Base-by-base conservation (phyloP, 2,888 invertebrate species). In the Athetis lepigone region DNA sequence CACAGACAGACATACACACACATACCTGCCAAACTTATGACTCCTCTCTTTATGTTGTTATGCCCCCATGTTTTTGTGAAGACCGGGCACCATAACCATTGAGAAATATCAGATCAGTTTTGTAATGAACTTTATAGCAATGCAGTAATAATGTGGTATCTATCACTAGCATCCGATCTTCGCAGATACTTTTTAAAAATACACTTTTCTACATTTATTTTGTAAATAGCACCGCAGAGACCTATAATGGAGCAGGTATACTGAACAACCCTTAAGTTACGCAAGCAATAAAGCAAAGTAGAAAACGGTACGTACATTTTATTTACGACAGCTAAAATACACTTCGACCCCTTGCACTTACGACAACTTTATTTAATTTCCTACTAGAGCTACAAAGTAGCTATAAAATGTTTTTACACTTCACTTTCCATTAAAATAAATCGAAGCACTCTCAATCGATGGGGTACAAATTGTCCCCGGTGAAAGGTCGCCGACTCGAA, bases 381-480 rank as follows among this genome's bases (percentile, higher is more conserved):
- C 45, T 54, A 36, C 56, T 57, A 49, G 47, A 27, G 23, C 56
- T 58, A 55, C 58, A 66, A 58, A 66, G 37, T 43, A 66, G 55
- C 49, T 52, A 66, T 71, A 65, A 69, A 75, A 52, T 80, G 67
- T 80, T 80, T 75, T 67, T 67, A 75, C 63, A 70, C 58, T 79
- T 56, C 50, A 70, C 27, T 75, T 46, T 75, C 72, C 76, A 81
- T 78, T 75, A 76, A 80, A 81, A 76, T 77, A 78, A 76, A 78
- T 72, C 73, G 70, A 67, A 66, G 65, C 61, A 66, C 70, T 72
- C 67, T 68, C 70, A 70, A 77, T 79, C 71, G 68, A 75, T 72
- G 69, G 81, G 75, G 79, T 79, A 79, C 75, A 75, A 79, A 79
- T 79, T 65, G 79, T 75, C 72, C 81, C 69, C 70, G 54, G 52